phyloP scores from a whole-genome alignment of 2,113 vertebrate species.

The Butorides virescens region DNA sequence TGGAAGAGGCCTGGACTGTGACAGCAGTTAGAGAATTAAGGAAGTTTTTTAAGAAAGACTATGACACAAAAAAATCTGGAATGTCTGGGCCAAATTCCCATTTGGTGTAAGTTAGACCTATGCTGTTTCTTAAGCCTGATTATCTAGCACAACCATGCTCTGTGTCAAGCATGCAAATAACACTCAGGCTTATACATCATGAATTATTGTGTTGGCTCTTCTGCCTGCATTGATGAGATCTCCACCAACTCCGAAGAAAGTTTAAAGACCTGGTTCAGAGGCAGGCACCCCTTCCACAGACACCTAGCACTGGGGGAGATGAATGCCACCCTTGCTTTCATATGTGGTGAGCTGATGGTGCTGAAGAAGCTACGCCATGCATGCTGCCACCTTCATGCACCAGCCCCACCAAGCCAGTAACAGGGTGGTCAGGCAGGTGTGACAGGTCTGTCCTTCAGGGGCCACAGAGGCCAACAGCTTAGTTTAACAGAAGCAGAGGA shows the following conservation, averaged over 20 bases:
- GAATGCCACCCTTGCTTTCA: not conserved
- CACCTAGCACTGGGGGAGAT: rapidly evolving
- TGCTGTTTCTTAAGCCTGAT: not conserved
- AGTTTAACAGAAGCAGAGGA: not conserved
- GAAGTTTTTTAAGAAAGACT: not conserved
- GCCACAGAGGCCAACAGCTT: not conserved
- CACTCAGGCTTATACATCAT: not conserved
- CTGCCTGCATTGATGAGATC: not conserved
- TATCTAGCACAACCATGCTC: not conserved
- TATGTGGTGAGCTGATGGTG: rapidly evolving
- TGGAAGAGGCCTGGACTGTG: not conserved
- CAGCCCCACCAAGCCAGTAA: not conserved
- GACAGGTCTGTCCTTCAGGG: not conserved
- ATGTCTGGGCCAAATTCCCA: not conserved
- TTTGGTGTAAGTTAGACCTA: not conserved
- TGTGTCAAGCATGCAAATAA: not conserved
- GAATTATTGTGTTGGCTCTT: not conserved
- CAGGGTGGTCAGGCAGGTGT: not conserved
- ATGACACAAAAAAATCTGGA: not conserved
- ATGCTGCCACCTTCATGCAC: not conserved
- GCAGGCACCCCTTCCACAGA: not conserved
- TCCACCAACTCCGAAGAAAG: not conserved
- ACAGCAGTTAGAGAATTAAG: not conserved
- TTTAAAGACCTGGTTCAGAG: not conserved
- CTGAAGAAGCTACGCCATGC: not conserved